These are phyloP conservation scores for Cydia pomonella DNA, from an alignment of 1,140 invertebrate genomes.

Conservation along the genomic window DNA sequence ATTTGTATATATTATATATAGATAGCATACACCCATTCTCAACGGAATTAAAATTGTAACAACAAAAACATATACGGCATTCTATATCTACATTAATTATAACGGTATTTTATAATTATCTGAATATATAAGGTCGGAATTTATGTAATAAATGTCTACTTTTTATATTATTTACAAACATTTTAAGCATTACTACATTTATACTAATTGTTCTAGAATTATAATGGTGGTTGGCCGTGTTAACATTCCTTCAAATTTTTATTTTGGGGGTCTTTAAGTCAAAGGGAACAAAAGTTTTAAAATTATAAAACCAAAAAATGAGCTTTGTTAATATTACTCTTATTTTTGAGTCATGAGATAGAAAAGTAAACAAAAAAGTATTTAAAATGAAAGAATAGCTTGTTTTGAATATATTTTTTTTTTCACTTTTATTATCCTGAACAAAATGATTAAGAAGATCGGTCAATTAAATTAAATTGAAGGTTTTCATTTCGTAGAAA, in stretches of 20 bases:
- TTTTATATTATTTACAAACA: conserved; percentile 69
- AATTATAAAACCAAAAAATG: background rate
- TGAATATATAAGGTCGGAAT: conserved; percentile 57
- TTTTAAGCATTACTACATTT: conserved; percentile 55
- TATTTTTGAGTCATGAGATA: no score
- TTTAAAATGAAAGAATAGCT: no score
- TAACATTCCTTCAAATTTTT: background rate
- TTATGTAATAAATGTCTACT: conserved; percentile 62
- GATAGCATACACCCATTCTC: conserved; percentile 22
- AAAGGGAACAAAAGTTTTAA: background rate
- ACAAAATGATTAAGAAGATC: background rate
- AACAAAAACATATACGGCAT: conserved; percentile 24
- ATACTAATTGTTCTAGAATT: conserved; percentile 41
- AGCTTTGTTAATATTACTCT: no score
- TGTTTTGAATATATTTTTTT: no score
- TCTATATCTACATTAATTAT: conserved; percentile 34
- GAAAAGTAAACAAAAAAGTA: no score
- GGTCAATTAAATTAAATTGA: background rate
- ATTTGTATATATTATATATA: conserved; percentile 28
- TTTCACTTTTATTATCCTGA: background rate
- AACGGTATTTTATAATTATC: conserved; percentile 34
- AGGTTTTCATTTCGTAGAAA: no score
- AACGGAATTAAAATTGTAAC: conserved; percentile 26
- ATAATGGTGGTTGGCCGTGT: background rate
- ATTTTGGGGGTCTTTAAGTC: background rate